Base-by-base conservation (phyloP, 2,113 vertebrate genomes). In the Thalassarche chlororhynchos region DNA sequence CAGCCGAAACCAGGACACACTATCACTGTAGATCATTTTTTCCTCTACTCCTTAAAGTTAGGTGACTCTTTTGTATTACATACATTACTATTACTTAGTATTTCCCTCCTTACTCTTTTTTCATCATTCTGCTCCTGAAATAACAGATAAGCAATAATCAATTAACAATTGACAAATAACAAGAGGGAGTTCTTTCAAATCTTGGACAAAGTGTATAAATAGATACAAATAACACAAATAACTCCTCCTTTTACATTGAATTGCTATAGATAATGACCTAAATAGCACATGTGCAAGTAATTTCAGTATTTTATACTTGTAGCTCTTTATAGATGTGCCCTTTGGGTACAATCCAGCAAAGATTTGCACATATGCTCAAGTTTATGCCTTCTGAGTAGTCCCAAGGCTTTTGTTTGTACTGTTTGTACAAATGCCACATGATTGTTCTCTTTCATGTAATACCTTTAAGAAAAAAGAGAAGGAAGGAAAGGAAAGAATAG, bases 341-440 rank as follows among this genome's bases (percentile, higher is more conserved):
- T 95, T 93, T 96, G 83, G 92, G 84, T 14, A 0, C 76, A 90
- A 92, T 92, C 88, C 92, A 90, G 55, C 36, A 71, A 71, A 89
- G 83, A 87, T 86, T 96, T 96, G 79, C 86, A 89, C 89, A 92
- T 87, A 89, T 90, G 65, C 77, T 97, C 76, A 92, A 96, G 57
- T 95, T 95, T 87, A 91, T 96, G 47, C 60, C 91, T 84, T 93
- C 60, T 2, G 21, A 94, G 46, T 64, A 82, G 80, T 89, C 84
- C 44, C 70, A 71, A 91, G 81, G 77, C 80, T 93, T 97, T 97
- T 92, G 75, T 95, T 89, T 92, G 51, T 64, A 64, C 86, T 87
- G 38, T 77, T 92, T 72, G 28, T 68, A 76, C 44, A 91, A 93
- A 91, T 36, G 84, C 47, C 52, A 47, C 62, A 78, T 32, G 68